Evolutionary conservation across 2,113 vertebrate species (phyloP), one percentile per base, ranked within the genome.

Genomic region (Passer domesticus): DNA sequence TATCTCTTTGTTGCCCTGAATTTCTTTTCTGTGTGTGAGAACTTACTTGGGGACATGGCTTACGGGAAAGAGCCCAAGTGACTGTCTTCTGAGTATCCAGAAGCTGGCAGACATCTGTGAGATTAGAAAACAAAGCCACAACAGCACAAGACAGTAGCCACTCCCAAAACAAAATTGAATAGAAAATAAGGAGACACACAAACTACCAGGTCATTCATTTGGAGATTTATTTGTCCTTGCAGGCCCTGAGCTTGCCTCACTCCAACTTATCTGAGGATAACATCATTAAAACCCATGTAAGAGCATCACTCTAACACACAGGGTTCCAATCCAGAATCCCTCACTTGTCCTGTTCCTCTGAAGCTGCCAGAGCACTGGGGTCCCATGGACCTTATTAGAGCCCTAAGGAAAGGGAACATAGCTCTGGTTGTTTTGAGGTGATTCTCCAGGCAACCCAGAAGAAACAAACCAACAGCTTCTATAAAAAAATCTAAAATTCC

Each of bases 11-110:
- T 98, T 97, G 81, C 79, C 85, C 92, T 83, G 92, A 90, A 97
- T 97, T 97, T 95, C 96, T 97, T 96, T 98, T 92, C 92, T 97
- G 85, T 6, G 4, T 98, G 97, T 98, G 97, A 98, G 97, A 98
- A 98, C 94, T 96, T 95, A 97, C 58, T 70, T 5, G 9, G 90
- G 90, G 95, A 96, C 80, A 91, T 72, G 80, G 89, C 23, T 97
- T 96, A 93, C 4, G 37, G 97, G 95, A 97, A 97, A 95, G 83
- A 94, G 89, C 90, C 96, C 96, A 85, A 97, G 80, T 74, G 95
- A 94, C 96, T 87, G 92, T 96, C 97, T 87, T 83, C 94, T 94
- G 93, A 94, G 95, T 95, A 94, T 86, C 89, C 74, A 96, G 94
- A 90, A 95, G 72, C 97, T 96, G 72, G 87, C 92, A 93, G 89